Conservation (phyloP, 2,888 invertebrate species). For the Rapana venosa region DNA sequence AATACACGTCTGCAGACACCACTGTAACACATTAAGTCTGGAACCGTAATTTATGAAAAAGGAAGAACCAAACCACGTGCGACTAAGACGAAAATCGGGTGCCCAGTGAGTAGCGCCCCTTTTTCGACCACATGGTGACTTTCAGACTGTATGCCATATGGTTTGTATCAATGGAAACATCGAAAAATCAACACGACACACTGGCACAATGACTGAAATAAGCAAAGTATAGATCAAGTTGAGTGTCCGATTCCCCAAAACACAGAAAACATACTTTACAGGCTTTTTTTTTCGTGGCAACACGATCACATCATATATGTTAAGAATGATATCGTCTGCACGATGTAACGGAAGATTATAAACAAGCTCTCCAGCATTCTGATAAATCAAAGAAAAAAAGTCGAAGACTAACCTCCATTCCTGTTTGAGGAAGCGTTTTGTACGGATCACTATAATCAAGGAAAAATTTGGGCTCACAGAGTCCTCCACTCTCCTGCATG, state of each 20-base stretch:
- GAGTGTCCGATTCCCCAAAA: not conserved
- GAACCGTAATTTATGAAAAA: slow-evolving; percentile 15
- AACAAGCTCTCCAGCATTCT: not conserved
- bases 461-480: not conserved
- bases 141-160: not conserved
- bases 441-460: slow-evolving; percentile 1
- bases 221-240: not conserved
- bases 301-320: not conserved
- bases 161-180: not conserved
- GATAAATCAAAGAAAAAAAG: not conserved
- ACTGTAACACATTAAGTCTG: not conserved
- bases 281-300: not conserved
- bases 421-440: not conserved
- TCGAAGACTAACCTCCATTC: slow-evolving; percentile 14
- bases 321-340: not conserved
- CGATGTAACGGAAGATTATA: not conserved
- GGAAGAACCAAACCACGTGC: slow-evolving; percentile 14
- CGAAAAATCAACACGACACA: not conserved
- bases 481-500: slow-evolving; percentile 36
- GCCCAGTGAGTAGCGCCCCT: not conserved
- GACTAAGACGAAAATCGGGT: not conserved
- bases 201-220: not conserved
- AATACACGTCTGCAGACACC: not conserved
- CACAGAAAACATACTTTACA: not conserved
- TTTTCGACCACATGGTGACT: not conserved